Percentiles rank a stretch among this genome's conserved stretches.
Conservation (phyloP, 2,113 vertebrate genomes). For the Leptocoma aspasia region DNA sequence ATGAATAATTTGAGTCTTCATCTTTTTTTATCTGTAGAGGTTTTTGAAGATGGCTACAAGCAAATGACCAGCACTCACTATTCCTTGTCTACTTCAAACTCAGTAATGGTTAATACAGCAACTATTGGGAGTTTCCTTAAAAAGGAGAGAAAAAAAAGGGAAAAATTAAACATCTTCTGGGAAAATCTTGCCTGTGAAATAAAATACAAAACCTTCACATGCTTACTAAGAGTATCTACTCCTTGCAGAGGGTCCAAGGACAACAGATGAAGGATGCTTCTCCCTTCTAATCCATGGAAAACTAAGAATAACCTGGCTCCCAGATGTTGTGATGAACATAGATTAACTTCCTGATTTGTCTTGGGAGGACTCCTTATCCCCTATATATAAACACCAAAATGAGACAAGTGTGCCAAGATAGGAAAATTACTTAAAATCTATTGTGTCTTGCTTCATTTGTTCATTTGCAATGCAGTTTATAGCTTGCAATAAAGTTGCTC, state of each 20-base stretch:
- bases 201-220: not conserved
- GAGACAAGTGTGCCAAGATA: not conserved
- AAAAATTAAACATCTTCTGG: not conserved
- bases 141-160: not conserved
- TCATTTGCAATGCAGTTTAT: not conserved
- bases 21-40: not conserved
- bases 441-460: not conserved
- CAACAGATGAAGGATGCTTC: not conserved
- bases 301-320: not conserved
- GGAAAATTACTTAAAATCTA: not conserved
- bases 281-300: not conserved
- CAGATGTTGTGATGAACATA: rapidly evolving
- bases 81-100: not conserved
- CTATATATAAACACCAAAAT: not conserved
- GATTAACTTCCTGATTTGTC: not conserved
- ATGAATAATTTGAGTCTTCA: not conserved
- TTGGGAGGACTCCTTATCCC: not conserved
- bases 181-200: not conserved
- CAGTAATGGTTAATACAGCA: not conserved
- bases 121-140: not conserved
- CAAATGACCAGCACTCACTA: not conserved
- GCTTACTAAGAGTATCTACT: not conserved
- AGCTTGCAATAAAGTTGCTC: not conserved
- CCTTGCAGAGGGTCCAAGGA: not conserved
- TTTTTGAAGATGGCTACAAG: not conserved